Evolutionary conservation across 2,797 vertebrate species (phyloP).

Genomic region (Hemibagrus guttatus): DNA sequence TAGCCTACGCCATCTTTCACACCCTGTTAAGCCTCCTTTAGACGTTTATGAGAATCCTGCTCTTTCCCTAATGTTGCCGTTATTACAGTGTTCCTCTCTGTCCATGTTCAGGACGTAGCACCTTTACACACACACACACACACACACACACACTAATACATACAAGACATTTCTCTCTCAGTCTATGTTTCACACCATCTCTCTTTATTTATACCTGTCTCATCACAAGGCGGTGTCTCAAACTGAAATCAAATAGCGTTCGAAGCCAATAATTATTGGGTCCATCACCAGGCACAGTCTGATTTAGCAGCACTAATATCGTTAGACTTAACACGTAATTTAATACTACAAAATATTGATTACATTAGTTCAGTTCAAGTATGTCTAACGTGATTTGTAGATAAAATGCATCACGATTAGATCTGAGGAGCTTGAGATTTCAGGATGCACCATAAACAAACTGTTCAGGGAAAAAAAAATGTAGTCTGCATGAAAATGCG

Average conservation of each 20-base stretch:
- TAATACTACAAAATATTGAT: constrained; percentile 33
- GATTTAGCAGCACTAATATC: constrained; percentile 30
- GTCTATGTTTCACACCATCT: not conserved
- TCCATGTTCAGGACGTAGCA: not conserved
- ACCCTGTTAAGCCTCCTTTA: constrained; percentile 47
- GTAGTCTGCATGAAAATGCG: not conserved
- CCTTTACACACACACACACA: not conserved
- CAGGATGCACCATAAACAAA: not conserved
- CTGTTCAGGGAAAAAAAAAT: not conserved
- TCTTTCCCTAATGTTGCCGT: constrained; percentile 45
- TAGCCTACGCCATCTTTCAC: constrained; percentile 47
- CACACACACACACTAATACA: not conserved
- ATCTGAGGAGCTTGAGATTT: constrained; percentile 3
- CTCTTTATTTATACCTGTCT: not conserved
- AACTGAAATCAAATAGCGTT: not conserved
- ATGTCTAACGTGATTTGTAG: constrained; percentile 29
- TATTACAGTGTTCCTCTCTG: constrained; percentile 30
- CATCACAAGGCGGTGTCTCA: not conserved
- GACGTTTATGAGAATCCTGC: constrained; percentile 43
- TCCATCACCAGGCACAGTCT: constrained; percentile 4
- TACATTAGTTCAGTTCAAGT: constrained; percentile 32
- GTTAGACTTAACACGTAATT: constrained; percentile 29
- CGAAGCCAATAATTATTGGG: not conserved
- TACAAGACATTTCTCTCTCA: constrained; percentile 16
- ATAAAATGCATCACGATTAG: constrained; percentile 17